Evolutionary conservation across 2,888 invertebrate genomes (phyloP), one percentile per base, ranked within the genome.

Genomic region (Eilema depressum): DNA sequence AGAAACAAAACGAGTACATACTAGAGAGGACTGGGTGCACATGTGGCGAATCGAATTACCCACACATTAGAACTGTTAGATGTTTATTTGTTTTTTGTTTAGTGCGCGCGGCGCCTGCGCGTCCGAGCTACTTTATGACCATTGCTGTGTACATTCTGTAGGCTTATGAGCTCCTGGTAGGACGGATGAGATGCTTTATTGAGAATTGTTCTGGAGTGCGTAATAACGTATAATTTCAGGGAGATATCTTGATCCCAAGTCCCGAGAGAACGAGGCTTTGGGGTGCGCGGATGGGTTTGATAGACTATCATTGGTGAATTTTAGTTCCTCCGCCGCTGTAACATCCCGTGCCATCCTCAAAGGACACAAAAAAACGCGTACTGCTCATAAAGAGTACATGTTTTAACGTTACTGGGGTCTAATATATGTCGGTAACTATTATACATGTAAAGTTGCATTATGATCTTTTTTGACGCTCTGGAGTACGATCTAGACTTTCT

Each of bases 11-110:
- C 75, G 62, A 78, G 71, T 69, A 65, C 76, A 76, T 73, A 75
- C 73, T 82, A 74, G 65, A 80, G 72, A 70, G 71, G 68, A 71
- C 69, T 47, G 66, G 66, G 66, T 57, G 76, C 85, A 85, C 80
- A 81, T 84, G 83, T 83, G 85, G 85, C 80, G 78, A 83, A 80
- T 85, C 79, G 83, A 83, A 86, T 85, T 86, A 86, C 81, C 78
- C 80, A 82, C 79, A 78, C 79, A 83, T 85, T 81, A 83, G 80
- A 77, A 75, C 77, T 80, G 79, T 82, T 82, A 75, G 80, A 76
- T 70, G 76, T 78, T 82, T 79, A 80, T 84, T 83, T 83, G 75
- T 80, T 83, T 84, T 80, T 81, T 80, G 72, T 66, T 59, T 53
- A 28, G 57, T 67, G 63, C 67, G 78, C 70, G 47, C 68, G 76